phyloP scores from a whole-genome alignment of 2,888 invertebrate species.

The Campoplex nolae region DNA sequence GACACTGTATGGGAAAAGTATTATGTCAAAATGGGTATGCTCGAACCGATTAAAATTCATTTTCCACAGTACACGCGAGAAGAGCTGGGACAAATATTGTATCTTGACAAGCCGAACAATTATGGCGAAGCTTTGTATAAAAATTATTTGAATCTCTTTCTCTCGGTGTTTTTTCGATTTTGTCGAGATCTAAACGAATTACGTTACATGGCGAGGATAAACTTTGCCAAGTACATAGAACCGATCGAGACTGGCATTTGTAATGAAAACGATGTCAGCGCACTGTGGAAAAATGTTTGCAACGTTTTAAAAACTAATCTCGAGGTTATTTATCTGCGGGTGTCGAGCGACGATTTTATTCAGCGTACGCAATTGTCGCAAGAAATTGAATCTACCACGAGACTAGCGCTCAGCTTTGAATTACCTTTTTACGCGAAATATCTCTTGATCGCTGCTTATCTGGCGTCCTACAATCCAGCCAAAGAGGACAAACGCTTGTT shows the following conservation, averaged over 20 bases:
- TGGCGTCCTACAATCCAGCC: slow-evolving; percentile 96
- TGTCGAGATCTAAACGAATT: slow-evolving; percentile 95
- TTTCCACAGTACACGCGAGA: slow-evolving; percentile 93
- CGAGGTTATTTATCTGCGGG: slow-evolving; percentile 91
- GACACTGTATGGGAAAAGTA: slow-evolving; percentile 94
- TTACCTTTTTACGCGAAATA: slow-evolving; percentile 96
- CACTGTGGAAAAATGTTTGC: slow-evolving; percentile 92
- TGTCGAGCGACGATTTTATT: slow-evolving; percentile 81
- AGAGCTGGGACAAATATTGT: slow-evolving; percentile 86
- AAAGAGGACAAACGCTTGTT: slow-evolving; percentile 95
- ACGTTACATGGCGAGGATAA: slow-evolving; percentile 91
- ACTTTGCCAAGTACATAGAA: slow-evolving; percentile 92
- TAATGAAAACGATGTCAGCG: slow-evolving; percentile 87
- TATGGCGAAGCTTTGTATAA: slow-evolving; percentile 88
- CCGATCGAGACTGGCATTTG: slow-evolving; percentile 90
- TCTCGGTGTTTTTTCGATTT: slow-evolving; percentile 93
- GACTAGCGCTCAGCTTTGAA: slow-evolving; percentile 87
- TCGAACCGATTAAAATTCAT: slow-evolving; percentile 90
- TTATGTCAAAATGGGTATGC: slow-evolving; percentile 88
- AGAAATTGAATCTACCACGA: slow-evolving; percentile 81
- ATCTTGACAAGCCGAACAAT: slow-evolving; percentile 80
- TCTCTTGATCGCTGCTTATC: slow-evolving; percentile 94
- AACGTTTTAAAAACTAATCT: slow-evolving; percentile 91
- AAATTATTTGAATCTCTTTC: slow-evolving; percentile 92
- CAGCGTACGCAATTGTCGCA: slow-evolving; percentile 73